A percentile compares a stretch with the other conserved stretches of the same genome.
Conservation (phyloP, 2,113 vertebrate species). For the Octodon degus region DNA sequence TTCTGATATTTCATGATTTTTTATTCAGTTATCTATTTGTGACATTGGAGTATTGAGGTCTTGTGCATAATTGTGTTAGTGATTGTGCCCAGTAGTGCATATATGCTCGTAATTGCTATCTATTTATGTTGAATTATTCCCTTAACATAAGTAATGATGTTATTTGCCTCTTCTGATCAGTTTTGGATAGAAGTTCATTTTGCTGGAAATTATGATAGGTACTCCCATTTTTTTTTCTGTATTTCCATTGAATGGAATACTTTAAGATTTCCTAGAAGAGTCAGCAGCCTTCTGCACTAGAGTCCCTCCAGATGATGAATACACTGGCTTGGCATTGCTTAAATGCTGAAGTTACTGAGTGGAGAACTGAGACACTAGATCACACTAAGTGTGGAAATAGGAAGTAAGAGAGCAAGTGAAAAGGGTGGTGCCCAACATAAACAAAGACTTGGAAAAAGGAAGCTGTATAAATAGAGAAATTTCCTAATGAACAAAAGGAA, state of each 20-base stretch:
- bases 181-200: neutral
- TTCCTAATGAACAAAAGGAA: neutral
- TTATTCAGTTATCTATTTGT: neutral
- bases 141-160: neutral
- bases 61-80: neutral
- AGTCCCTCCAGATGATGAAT: neutral
- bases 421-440: neutral
- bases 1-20: neutral
- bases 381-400: neutral
- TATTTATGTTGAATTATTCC: neutral
- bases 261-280: neutral
- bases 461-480: neutral
- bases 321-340: neutral
- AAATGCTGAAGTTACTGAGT: neutral
- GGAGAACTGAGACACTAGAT: neutral
- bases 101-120: neutral
- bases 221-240: neutral
- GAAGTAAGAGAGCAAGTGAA: neutral
- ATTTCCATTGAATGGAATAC: neutral
- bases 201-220: neutral
- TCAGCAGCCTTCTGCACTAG: neutral
- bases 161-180: neutral
- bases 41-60: neutral
- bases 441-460: neutral
- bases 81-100: neutral